Conservation (phyloP, 2,113 vertebrate species). For the Eolophus roseicapilla region DNA sequence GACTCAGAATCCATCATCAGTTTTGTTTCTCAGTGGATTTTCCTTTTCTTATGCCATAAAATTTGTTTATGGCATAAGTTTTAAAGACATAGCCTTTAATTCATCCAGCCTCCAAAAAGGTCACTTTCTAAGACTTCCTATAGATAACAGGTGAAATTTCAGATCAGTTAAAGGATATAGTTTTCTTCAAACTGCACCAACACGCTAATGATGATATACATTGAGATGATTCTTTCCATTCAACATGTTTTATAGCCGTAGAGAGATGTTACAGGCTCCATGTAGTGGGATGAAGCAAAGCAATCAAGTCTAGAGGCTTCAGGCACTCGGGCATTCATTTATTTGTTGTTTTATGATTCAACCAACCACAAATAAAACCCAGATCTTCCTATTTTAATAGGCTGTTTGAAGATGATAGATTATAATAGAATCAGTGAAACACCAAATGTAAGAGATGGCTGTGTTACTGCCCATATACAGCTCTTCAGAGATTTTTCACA, state of each 20-base stretch:
- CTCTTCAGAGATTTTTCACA: background rate
- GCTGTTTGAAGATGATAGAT: background rate
- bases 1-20: background rate
- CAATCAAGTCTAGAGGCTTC: background rate
- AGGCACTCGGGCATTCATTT: background rate
- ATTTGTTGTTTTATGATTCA: background rate
- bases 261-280: background rate
- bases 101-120: background rate
- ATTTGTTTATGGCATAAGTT: no score
- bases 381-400: background rate
- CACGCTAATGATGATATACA: background rate
- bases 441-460: background rate
- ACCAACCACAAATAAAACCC: accelerated
- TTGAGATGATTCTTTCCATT: background rate
- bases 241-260: background rate
- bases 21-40: background rate
- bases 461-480: background rate
- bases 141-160: background rate
- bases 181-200: background rate
- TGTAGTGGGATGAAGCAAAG: background rate
- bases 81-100: background rate
- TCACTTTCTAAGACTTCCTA: background rate
- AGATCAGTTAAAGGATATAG: background rate
- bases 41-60: background rate
- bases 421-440: background rate